These are phyloP conservation scores for Conops quadrifasciatus DNA, from an alignment of 2,888 invertebrate genomes.

Conservation along the genomic window DNA sequence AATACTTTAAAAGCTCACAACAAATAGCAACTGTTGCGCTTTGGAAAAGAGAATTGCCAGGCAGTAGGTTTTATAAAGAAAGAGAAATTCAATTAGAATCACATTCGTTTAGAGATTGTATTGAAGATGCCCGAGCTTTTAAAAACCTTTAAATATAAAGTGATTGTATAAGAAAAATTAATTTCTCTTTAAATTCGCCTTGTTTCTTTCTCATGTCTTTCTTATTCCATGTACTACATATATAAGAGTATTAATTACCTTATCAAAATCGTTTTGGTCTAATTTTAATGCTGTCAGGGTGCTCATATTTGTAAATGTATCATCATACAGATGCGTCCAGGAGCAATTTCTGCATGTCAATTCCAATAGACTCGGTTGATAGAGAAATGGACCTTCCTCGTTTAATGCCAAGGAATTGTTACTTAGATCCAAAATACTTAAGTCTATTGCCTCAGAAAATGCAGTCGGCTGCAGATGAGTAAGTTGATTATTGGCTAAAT, in stretches of 20 bases:
- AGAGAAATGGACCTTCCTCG: conserved; percentile 56
- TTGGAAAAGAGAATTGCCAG: conserved; percentile 11
- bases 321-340: conserved; percentile 58
- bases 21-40: background rate
- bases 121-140: no score
- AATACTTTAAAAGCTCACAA: background rate
- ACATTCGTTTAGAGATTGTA: no score
- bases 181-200: no score
- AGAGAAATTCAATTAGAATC: no score
- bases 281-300: conserved; percentile 60
- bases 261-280: conserved; percentile 60
- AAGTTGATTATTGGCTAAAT: conserved; percentile 61
- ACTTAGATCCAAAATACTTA: conserved; percentile 60
- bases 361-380: conserved; percentile 57
- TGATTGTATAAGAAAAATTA: no score
- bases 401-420: conserved; percentile 61
- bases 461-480: conserved; percentile 58
- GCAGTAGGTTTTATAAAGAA: background rate
- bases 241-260: no score
- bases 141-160: no score
- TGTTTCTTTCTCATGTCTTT: no score
- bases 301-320: conserved; percentile 60
- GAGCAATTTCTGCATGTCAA: conserved; percentile 62
- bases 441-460: conserved; percentile 56
- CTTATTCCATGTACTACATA: no score